Base-by-base conservation (phyloP, 2,113 vertebrate genomes). In the Bathybates hornii region DNA sequence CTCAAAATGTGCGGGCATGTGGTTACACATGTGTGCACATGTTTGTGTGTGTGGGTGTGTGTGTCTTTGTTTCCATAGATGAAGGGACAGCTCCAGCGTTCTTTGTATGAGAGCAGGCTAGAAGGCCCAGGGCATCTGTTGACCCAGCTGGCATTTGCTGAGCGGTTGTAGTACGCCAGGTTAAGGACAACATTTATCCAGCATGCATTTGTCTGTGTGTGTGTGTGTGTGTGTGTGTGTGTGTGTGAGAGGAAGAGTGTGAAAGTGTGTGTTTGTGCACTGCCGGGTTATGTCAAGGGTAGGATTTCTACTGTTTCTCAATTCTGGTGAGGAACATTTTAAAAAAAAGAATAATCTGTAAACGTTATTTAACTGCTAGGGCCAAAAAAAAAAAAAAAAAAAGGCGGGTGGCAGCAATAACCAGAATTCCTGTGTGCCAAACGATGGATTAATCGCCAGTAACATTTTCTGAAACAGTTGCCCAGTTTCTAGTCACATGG, bases 141-240 rank as follows among this genome's bases (percentile, higher is more conserved):
- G 94, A 95, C 94, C 94, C 95, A 93, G 91, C 93, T 95, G 94
- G 92, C 93, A 89, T 95, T 93, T 92, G 87, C 88, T 82, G 90
- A 90, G 92, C 86, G 89, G 79, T 87, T 93, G 89, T 86, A 91
- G 86, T 86, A 87, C 66, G 79, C 86, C 90, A 92, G 93, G 93
- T 93, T 95, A 93, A 94, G 91, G 89, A 94, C 89, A 93, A 91
- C 91, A 90, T 94, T 94, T 93, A 91, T 89, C 89, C 89, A 76
- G 83, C 88, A 86, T 87, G 78, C 87, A 89, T 90, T 91, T 92
- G 80, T 19, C 5, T n/a, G 56, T 63, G 12, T 90, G 52, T 56
- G 11, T 85, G 10, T 43, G 24, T 32, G 36, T 43, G 2, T 27
- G 5, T 43, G 24, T 32, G 36, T 43, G 2, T 27, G 5, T 24